Evolutionary conservation across 2,797 vertebrate species (phyloP), one percentile per base, ranked within the genome.

Genomic region (Spinus olivaceus): DNA sequence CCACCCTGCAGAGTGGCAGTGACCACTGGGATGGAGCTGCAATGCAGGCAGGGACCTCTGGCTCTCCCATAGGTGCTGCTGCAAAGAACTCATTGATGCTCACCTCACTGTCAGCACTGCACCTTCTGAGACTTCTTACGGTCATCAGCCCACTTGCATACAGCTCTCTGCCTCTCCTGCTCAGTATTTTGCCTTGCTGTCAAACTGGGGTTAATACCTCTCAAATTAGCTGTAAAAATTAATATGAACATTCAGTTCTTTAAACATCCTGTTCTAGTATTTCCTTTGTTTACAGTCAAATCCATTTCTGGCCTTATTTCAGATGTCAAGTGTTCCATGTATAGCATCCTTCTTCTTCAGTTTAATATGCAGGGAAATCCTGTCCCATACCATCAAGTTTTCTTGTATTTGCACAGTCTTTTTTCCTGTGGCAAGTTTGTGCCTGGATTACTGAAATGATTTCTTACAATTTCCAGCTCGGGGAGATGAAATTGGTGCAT

Each of bases 181-280:
- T 83, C 39, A 32, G 11, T 35, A 37, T 27, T 23, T 2, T 49
- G 35, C 61, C 65, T 46, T 42, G 27, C 17, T 71, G 11, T 60
- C 49, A 47, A 33, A 50, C 7, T 69, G 18, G 12, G 0, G 7
- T 72, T 73, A 90, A 79, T 64, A 47, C 14, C 8, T 83, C 61
- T 65, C 47, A 76, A 83, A 92, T 89, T 32, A 81, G 22, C 46
- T 57, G 19, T 72, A 69, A 83, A 95, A 94, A 76, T 81, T 90
- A 37, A n/a, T 65, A 81, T 10, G 35, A 69, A 86, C 49, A 49
- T 66, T 24, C 59, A 44, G 44, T 69, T 77, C 30, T 64, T 70
- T 70, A 89, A 92, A 85, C 10, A 66, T 30, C 44, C 7, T 8
- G 41, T 66, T 32, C 8, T 71, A 95, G 64, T 66, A 86, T 46